Evolutionary conservation across 2,888 invertebrate species (phyloP), one percentile per base, ranked within the genome.

Genomic region (Boloria selene): DNA sequence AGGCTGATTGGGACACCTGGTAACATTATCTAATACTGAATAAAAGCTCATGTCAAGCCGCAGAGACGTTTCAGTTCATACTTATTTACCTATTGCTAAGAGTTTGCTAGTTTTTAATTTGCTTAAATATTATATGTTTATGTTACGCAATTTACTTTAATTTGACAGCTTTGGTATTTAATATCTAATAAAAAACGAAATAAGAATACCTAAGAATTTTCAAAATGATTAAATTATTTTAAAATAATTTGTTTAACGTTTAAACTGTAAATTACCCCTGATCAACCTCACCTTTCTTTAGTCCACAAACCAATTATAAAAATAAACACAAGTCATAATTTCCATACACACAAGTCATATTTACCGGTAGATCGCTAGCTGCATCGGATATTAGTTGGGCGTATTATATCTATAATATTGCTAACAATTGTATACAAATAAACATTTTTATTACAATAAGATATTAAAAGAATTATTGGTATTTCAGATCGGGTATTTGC

Each of bases 401-500:
- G 44, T n/a, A 45, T 38, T 45, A 10, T 56, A 13, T 56, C 26
- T 16, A 45, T 13, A 56, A 22, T 56, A 45, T 45, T 47, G 65
- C 58, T 68, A 61, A 53, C 38, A n/a, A n/a, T n/a, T 59, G 2
- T 50, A 31, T 38, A 31, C 14, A 49, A 14, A 10, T 18, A 13
- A 5, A 10, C 16, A 14, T 59, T n/a, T 5, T 45, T 31, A 31
- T 5, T n/a, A 2, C 31, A 31, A 31, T 31, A 31, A 31, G 14
- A 17, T 38, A 16, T 17, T 52, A 1, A 45, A 45, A 31, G 38
- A 31, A 4, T 53, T 26, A 4, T 49, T 18, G 44, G 31, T 16
- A 63, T 85, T 93, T 75, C 78, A 91, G 92, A 64, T 92, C 91
- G 31, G 92, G 92, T 3, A 84, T 90, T 60, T 90, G 92, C 77